A percentile compares a stretch with the other conserved stretches of the same genome.
phyloP scores from a whole-genome alignment of 2,113 vertebrate species.

The Cinclus mexicanus region DNA sequence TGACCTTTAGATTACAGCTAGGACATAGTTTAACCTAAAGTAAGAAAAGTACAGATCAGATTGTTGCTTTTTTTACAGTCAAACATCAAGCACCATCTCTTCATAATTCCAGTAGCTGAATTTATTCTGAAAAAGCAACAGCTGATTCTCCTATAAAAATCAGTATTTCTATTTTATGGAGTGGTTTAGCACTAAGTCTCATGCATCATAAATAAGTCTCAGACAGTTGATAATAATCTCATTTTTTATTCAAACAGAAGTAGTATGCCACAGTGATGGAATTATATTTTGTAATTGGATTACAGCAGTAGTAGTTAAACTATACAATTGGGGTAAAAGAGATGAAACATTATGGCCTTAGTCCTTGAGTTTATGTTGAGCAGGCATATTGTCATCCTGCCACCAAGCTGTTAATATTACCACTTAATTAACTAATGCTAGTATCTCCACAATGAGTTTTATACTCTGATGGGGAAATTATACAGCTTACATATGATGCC shows the following conservation, averaged over 20 bases:
- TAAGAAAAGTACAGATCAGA: background rate
- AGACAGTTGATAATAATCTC: conserved; percentile 13
- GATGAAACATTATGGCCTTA: background rate
- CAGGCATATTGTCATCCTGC: background rate
- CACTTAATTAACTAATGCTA: conserved; percentile 51
- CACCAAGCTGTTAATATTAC: conserved; percentile 28
- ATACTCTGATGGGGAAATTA: conserved; percentile 36
- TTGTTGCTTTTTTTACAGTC: background rate
- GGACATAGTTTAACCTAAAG: background rate
- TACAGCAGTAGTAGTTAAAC: conserved; percentile 26
- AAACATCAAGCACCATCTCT: background rate
- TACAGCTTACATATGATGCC: background rate
- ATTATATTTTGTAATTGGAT: conserved; percentile 18
- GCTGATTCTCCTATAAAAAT: background rate
- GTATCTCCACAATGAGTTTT: conserved; percentile 21
- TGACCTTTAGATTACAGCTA: background rate
- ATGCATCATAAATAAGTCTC: conserved; percentile 38
- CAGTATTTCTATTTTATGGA: background rate
- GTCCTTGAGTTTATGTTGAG: background rate
- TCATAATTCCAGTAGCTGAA: background rate
- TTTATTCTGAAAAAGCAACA: background rate
- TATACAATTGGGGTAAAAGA: background rate
- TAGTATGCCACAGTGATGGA: background rate
- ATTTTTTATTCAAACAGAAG: conserved; percentile 47
- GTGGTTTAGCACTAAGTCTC: conserved; percentile 22